Evolutionary conservation across 2,888 invertebrate genomes (phyloP).

Genomic region (Drosophila anceps): DNA sequence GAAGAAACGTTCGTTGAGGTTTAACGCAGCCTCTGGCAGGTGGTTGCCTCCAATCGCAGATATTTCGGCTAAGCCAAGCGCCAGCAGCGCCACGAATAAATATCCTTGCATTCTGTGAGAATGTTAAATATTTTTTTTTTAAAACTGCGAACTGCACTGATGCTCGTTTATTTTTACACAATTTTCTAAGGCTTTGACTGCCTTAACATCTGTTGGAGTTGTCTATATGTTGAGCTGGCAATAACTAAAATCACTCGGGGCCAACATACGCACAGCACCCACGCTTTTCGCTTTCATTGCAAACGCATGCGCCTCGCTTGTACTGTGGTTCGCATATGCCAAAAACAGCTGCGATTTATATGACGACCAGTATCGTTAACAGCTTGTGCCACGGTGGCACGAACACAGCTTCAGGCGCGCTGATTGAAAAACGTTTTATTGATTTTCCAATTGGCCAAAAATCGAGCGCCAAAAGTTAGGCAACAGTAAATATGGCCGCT

Average conservation of each 20-base stretch:
- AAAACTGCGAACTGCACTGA: background rate
- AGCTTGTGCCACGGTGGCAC: conserved; percentile 49
- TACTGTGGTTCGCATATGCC: conserved; percentile 42
- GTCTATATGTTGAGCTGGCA: conserved; percentile 78
- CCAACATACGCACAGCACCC: conserved; percentile 59
- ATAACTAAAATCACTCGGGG: conserved; percentile 65
- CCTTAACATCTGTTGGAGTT: conserved; percentile 74
- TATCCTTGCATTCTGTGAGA: conserved; percentile 43
- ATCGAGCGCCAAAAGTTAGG: conserved; percentile 45
- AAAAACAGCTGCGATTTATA: conserved; percentile 16
- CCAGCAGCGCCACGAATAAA: conserved; percentile 55
- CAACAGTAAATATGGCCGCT: conserved; percentile 16
- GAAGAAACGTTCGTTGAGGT: conserved; percentile 86
- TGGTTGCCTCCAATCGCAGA: conserved; percentile 58
- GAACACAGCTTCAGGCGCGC: conserved; percentile 18
- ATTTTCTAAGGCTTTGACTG: conserved; percentile 45
- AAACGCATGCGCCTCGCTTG: conserved; percentile 61
- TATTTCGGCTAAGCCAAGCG: conserved; percentile 32
- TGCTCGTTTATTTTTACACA: conserved; percentile 29
- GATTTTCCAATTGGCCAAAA: conserved; percentile 59
- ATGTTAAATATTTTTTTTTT: conserved; percentile 14
- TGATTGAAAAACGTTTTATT: conserved; percentile 57
- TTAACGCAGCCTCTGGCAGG: conserved; percentile 67
- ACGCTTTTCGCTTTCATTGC: conserved; percentile 74
- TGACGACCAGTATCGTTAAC: background rate